phyloP scores from a whole-genome alignment of 1,140 invertebrate genomes.

The Rhagoletis zephyria region DNA sequence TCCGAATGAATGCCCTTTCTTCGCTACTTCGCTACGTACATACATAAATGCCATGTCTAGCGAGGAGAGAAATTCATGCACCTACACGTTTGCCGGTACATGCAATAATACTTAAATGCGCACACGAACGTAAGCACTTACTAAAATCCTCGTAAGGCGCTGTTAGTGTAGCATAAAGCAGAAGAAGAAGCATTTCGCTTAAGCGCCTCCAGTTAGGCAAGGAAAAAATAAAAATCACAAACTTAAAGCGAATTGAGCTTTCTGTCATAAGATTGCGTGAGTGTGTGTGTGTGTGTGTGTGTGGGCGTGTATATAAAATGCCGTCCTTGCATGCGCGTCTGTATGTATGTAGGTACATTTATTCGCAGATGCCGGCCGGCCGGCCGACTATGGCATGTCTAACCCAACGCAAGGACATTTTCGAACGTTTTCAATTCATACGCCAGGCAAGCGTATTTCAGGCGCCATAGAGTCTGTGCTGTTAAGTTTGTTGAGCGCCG shows the following conservation, averaged over 20 bases:
- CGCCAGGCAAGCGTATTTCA: background rate
- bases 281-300: background rate
- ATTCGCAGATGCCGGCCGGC: background rate
- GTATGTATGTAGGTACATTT: background rate
- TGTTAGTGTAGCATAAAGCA: background rate
- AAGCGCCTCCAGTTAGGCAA: conserved; percentile 31
- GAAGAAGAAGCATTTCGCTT: background rate
- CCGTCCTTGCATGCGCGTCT: background rate
- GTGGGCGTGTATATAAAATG: background rate
- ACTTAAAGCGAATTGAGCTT: conserved; percentile 27
- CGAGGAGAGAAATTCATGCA: background rate
- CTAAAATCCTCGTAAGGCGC: background rate
- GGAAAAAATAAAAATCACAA: conserved; percentile 31
- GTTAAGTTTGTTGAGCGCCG: no score
- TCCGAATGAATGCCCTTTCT: conserved; percentile 41
- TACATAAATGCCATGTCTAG: conserved; percentile 10
- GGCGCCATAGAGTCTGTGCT: no score
- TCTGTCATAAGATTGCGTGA: background rate
- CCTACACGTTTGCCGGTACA: background rate
- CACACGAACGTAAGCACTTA: no score
- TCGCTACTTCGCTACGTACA: background rate
- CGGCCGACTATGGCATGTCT: background rate
- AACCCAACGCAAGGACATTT: conserved; percentile 39
- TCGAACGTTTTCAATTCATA: background rate
- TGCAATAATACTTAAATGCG: background rate